A percentile compares a stretch with the other conserved stretches of the same genome.
Evolutionary conservation across 2,113 vertebrate species (phyloP).

Genomic region (Amphiprion ocellaris): DNA sequence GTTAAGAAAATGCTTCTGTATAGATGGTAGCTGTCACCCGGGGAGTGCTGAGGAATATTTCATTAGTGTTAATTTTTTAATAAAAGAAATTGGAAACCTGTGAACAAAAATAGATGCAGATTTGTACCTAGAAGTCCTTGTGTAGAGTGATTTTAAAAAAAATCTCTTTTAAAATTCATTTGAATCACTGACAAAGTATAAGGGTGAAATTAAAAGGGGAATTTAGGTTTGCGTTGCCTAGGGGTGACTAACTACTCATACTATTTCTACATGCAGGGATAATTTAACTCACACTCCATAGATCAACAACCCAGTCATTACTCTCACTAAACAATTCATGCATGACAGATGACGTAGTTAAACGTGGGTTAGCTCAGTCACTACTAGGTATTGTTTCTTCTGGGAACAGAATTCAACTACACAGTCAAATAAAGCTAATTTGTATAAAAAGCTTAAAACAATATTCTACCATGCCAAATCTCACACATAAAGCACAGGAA

Average conservation of each 20-base stretch:
- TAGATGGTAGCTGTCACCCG: neutral
- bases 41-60: neutral
- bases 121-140: too few relatives aligned
- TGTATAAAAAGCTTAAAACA: neutral
- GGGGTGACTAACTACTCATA: neutral
- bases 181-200: too few relatives aligned
- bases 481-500: too few relatives aligned
- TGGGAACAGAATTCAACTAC: neutral
- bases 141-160: too few relatives aligned
- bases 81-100: too few relatives aligned
- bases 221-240: neutral
- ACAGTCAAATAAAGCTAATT: neutral
- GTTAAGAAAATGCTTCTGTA: slow-evolving; percentile 11
- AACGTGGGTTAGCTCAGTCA: neutral
- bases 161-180: too few relatives aligned
- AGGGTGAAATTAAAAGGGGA: neutral
- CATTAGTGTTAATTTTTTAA: neutral
- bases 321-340: slow-evolving; percentile 2
- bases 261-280: neutral
- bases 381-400: neutral
- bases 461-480: neutral
- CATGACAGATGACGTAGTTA: neutral
- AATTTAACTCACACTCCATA: neutral
- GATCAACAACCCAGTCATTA: slow-evolving; percentile 11
- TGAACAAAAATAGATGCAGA: too few relatives aligned